Conservation (phyloP, 2,113 vertebrate genomes). For the Equus quagga region DNA sequence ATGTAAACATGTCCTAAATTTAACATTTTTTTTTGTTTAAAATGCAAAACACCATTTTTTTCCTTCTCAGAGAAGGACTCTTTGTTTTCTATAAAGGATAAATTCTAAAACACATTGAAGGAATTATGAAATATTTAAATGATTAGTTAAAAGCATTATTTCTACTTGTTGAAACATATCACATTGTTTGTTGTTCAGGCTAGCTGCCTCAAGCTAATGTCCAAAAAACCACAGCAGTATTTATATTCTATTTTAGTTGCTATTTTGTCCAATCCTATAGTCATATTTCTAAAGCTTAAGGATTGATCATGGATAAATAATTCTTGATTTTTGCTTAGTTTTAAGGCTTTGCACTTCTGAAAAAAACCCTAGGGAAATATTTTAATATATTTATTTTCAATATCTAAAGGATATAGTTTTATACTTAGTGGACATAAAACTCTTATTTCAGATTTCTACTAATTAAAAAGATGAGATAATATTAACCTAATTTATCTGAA, state of each 20-base stretch:
- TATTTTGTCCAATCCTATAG: not conserved
- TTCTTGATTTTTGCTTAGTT: conserved; percentile 35
- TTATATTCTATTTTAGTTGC: not conserved
- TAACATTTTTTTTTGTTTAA: conserved; percentile 47
- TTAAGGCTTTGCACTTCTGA: conserved; percentile 25
- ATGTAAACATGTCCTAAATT: not conserved
- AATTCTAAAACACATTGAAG: conserved; percentile 10
- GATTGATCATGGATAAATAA: not conserved
- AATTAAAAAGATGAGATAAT: not conserved
- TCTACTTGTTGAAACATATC: conserved; percentile 10
- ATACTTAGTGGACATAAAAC: not conserved
- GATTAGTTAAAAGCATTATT: not conserved
- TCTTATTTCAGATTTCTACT: conserved; percentile 6
- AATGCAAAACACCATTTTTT: conserved; percentile 34
- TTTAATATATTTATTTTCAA: conserved; percentile 33
- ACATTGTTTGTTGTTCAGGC: not conserved
- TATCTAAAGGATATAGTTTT: not conserved
- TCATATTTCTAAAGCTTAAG: conserved; percentile 35
- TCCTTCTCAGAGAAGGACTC: not conserved
- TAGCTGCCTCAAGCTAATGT: not conserved
- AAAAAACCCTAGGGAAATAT: conserved; percentile 7
- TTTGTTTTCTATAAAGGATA: conserved; percentile 35
- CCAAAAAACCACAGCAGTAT: conserved; percentile 6
- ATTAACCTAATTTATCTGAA: conserved; percentile 11
- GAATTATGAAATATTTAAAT: not conserved